Percentiles rank a stretch among this genome's conserved stretches.
Conservation (phyloP, 2,888 invertebrate genomes). For the Ephialtes manifestator region DNA sequence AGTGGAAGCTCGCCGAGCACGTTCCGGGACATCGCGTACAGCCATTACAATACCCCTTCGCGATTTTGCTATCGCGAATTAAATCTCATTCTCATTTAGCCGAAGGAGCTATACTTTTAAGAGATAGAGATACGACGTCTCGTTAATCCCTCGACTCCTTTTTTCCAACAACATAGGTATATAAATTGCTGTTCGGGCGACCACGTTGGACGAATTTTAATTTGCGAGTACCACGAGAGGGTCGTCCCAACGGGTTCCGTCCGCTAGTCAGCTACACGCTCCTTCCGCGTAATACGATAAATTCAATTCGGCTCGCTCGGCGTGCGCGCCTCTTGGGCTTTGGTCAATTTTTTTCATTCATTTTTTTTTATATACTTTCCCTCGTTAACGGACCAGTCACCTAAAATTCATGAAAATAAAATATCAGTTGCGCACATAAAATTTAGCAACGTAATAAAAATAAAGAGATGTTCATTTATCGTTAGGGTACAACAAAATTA, state of each 20-base stretch:
- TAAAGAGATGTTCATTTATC: too few species aligned
- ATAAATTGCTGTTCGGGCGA: constrained; percentile 1
- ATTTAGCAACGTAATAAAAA: too few species aligned
- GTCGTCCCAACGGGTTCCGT: constrained; percentile 12
- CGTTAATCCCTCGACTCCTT: constrained; percentile 5
- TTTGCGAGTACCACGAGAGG: constrained; percentile 25
- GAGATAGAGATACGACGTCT: constrained; percentile 38
- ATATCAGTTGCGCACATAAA: not conserved
- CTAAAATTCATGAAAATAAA: not conserved
- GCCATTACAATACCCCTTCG: constrained; percentile 51
- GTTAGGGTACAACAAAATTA: too few species aligned
- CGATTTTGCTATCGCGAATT: constrained; percentile 77
- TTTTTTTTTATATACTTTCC: constrained; percentile 4
- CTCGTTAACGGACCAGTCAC: not conserved
- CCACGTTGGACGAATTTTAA: constrained; percentile 59
- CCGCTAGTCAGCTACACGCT: not conserved
- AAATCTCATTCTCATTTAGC: constrained; percentile 77
- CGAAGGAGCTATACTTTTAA: constrained; percentile 14
- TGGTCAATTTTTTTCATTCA: constrained; percentile 10
- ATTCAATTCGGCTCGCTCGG: not conserved
- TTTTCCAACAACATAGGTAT: constrained; percentile 22
- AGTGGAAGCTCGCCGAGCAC: constrained; percentile 21
- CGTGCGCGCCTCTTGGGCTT: not conserved
- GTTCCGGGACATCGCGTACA: constrained; percentile 42
- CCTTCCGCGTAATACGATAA: constrained; percentile 27